Base-by-base conservation (phyloP, 2,113 vertebrate genomes). In the Lepus europaeus region DNA sequence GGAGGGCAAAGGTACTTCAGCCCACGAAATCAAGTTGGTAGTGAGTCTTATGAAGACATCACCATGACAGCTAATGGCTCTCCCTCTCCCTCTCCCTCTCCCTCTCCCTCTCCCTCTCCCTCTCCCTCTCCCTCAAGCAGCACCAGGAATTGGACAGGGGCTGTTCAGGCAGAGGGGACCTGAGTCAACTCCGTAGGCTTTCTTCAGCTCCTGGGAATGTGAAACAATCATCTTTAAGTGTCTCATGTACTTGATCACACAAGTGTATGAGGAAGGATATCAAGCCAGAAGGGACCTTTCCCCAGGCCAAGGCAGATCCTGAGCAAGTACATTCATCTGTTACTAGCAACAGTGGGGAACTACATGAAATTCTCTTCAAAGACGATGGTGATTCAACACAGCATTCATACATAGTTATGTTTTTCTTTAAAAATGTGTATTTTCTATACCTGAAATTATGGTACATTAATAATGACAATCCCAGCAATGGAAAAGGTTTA, bases 21-120 rank as follows among this genome's bases (percentile, higher is more conserved):
- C 2, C 25, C 25, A 3, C 27, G 64, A 31, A 78, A 56, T 0
- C 0, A 3, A 53, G 0, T 23, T 22, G 4, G 2, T 56, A 0
- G 1, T 14, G 2, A 73, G 39, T 66, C 29, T 86, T 70, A 68
- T 3, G 63, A 82, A 78, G 49, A 59, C 0, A 53, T 74, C n/a
- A 81, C 45, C 45, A 56, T 7, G 39, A 51, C 39, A 59, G 23
- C 20, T 31, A 70, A 59, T 39, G 39, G 33, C n/a, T n/a, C n/a
- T n/a, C n/a, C n/a, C n/a, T n/a, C n/a, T n/a, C n/a, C n/a, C n/a
- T n/a, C n/a, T n/a, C 36, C 36, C 36, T 36, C 36, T 36, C 36
- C 36, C 36, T 36, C 36, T 36, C 36, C 36, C 36, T 36, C 36
- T 36, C 36, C 36, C 36, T 36, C 36, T 3, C 36, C 36, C 36